Base-by-base conservation (phyloP, 2,113 vertebrate species). In the Dasypus novemcinctus region DNA sequence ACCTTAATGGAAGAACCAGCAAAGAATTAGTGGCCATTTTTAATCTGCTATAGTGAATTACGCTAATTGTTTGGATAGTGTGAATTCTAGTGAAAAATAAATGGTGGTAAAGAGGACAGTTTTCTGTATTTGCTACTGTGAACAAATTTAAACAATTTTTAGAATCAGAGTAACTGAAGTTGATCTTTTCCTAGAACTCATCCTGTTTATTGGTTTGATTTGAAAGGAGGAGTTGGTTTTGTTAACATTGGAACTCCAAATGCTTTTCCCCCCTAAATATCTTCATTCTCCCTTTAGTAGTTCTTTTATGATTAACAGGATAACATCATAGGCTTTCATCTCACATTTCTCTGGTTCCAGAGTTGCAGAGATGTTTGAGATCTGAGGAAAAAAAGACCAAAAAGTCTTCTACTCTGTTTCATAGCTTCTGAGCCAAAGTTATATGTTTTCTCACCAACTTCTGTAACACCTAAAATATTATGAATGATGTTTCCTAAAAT, bases 91-190 rank as follows among this genome's bases (percentile, higher is more conserved):
- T 93, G 81, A 83, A 87, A 95, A 87, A 76, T 83, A 52, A 92
- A 90, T 92, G 80, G 36, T 90, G 36, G 46, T 90, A 87, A 31
- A 78, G 54, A 79, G 21, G 83, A 23, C 68, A 72, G 14, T 87
- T 86, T 82, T 10, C 31, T 80, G 14, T 85, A 75, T 85, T 61
- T 92, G 43, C 25, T 95, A 36, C 80, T 15, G 2, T 43, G 57
- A 87, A n/a, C n/a, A 72, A 72, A 85, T 83, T 87, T 95, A 86
- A 95, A 82, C 68, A 78, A 8, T 90, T 89, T n/a, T 93, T 94
- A 88, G 36, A 88, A 91, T 93, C 71, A 92, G 78, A 81, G 74
- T 31, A 94, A 90, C 41, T 90, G 75, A 41, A 79, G 69, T 94
- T 92, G 33, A 83, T 83, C 25, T 92, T 84, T 95, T 90, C 66